Percentiles rank a stretch among this genome's conserved stretches.
These are phyloP conservation scores for Gymnothorax javanicus DNA, from an alignment of 2,797 vertebrate species.

Conservation along the genomic window DNA sequence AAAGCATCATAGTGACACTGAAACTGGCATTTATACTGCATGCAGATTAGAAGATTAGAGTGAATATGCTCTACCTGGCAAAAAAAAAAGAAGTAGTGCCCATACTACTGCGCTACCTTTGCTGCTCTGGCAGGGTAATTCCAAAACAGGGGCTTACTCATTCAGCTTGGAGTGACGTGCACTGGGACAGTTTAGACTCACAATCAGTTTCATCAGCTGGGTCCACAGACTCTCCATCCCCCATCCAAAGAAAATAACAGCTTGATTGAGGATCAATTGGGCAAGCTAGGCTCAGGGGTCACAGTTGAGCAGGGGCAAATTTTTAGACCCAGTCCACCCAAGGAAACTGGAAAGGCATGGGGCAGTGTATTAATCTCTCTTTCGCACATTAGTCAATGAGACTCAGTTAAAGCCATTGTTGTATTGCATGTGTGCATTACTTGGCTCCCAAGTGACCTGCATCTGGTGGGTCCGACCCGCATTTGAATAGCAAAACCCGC, in stretches of 20 bases:
- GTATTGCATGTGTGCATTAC: background rate
- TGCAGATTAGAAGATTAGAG: no score
- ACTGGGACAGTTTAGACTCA: background rate
- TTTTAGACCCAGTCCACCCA: constrained; percentile 31
- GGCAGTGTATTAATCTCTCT: constrained; percentile 29
- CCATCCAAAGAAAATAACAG: constrained; percentile 11
- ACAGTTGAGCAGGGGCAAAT: constrained; percentile 19
- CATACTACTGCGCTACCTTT: background rate
- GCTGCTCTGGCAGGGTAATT: background rate
- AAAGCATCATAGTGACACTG: background rate
- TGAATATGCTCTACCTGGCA: background rate
- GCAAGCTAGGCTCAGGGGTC: background rate
- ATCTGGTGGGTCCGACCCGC: no score
- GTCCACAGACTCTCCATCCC: constrained; percentile 1
- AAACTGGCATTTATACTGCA: background rate
- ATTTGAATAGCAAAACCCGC: no score
- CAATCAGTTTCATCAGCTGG: constrained; percentile 25
- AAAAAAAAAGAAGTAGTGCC: background rate
- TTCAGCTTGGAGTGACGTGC: background rate
- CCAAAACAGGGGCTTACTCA: background rate
- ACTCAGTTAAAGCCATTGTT: constrained; percentile 16
- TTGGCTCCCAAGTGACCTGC: no score
- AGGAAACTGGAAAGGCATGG: constrained; percentile 30
- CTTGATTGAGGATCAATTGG: constrained; percentile 24
- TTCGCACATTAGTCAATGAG: constrained; percentile 28